phyloP scores from a whole-genome alignment of 2,113 vertebrate genomes.

The Pampusana beccarii region DNA sequence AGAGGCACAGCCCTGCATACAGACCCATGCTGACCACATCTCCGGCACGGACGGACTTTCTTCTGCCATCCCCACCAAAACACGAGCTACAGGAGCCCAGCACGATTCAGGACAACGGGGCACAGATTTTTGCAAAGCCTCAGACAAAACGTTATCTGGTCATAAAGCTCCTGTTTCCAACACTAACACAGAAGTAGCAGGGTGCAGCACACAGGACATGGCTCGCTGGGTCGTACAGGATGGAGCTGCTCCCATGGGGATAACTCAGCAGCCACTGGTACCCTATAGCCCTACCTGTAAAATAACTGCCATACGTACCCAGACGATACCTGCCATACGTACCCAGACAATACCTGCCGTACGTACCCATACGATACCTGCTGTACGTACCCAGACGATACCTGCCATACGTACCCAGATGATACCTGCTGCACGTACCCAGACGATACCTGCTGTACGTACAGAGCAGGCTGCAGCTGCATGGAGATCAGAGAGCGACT shows the following conservation, averaged over 20 bases:
- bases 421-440: no score
- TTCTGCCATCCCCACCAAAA: not conserved
- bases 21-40: rapidly evolving
- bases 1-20: not conserved
- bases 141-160: not conserved
- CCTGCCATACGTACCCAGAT: not conserved
- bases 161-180: not conserved
- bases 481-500: rapidly evolving
- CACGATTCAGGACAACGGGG: rapidly evolving
- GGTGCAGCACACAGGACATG: not conserved
- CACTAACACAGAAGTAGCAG: not conserved
- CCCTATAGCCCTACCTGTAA: not conserved
- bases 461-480: rapidly evolving
- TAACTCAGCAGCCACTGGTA: not conserved
- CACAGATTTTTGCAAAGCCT: not conserved
- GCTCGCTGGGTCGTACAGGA: not conserved
- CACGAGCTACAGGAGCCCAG: not conserved
- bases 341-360: no score
- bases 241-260: not conserved
- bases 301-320: no score
- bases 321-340: no score
- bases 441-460: not conserved
- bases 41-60: rapidly evolving
- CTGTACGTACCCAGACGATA: no score
- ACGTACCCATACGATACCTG: no score